Evolutionary conservation across 2,888 invertebrate species (phyloP), one percentile per base, ranked within the genome.

Genomic region (Sphinx pinastri): DNA sequence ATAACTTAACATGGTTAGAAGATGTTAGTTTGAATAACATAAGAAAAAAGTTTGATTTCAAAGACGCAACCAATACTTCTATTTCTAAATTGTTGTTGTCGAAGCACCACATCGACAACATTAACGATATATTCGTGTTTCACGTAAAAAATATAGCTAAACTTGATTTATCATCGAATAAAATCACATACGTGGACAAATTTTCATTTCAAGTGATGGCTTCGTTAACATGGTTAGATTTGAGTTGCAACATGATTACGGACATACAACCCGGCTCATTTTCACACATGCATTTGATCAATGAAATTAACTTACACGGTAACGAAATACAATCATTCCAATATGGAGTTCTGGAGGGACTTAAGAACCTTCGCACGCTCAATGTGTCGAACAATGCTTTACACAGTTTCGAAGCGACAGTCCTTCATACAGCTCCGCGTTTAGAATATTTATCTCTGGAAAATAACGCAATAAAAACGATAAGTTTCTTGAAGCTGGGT

Each of bases 181-280:
- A 71, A 69, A 69, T 75, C 19, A 54, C 67, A 2, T 59, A 55
- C 31, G 47, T 75, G 14, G 73, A 75, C 51, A 75, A 71, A 52
- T 68, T 55, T 12, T 72, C 74, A 51, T 75, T 75, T 71, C 70
- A 70, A 59, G 68, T 60, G 14, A 72, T 75, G 72, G 57, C 68
- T 16, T 66, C 60, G 0, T 45, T 75, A 8, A 45, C 57, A 8
- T 45, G 19, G 57, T 60, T 75, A 51, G 75, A 75, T 67, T 57
- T 75, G 38, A 74, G 75, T 51, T 67, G 45, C 38, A 75, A 75
- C 51, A 38, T 47, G 52, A 74, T 75, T 14, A 68, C 67, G 16
- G 59, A 52, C 11, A 69, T 75, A 68, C 73, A 75, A 68, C 75
- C 75, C 38, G 75, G 75, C 7, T 49, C 72, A 2, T 75, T 75